These are phyloP conservation scores for Bombyx mandarina DNA, from an alignment of 1,140 invertebrate genomes.

Conservation along the genomic window DNA sequence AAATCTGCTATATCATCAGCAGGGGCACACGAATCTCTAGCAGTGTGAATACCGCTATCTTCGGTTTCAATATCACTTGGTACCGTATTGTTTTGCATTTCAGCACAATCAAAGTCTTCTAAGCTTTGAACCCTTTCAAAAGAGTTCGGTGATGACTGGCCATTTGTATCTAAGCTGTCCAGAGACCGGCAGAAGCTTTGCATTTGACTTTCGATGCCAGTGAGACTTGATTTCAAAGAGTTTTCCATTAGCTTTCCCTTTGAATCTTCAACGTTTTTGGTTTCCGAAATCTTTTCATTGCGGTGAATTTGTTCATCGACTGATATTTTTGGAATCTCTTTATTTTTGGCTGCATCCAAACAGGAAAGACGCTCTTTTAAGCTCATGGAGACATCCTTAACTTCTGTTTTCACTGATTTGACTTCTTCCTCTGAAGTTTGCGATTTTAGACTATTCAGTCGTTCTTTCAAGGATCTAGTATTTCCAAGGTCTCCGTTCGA, in stretches of 20 bases:
- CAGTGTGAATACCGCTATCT: conserved; percentile 86
- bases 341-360: conserved; percentile 67
- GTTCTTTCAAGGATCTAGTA: conserved; percentile 68
- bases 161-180: conserved; percentile 75
- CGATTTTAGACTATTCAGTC: conserved; percentile 72
- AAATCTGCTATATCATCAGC: conserved; percentile 78
- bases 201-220: conserved; percentile 62
- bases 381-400: conserved; percentile 67
- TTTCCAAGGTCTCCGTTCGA: conserved; percentile 69
- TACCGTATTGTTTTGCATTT: conserved; percentile 64
- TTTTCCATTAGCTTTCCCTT: conserved; percentile 46
- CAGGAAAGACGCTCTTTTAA: conserved; percentile 73
- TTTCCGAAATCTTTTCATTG: conserved; percentile 36
- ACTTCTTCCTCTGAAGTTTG: conserved; percentile 68
- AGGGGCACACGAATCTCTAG: conserved; percentile 82
- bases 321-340: conserved; percentile 64
- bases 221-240: conserved; percentile 51
- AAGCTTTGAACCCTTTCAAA: conserved; percentile 78
- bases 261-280: conserved; percentile 31
- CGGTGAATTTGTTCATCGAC: conserved; percentile 52
- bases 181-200: conserved; percentile 75
- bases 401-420: conserved; percentile 48
- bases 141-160: conserved; percentile 66
- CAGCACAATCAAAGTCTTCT: conserved; percentile 73
- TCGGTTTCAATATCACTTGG: conserved; percentile 80